Percentiles rank a stretch among this genome's conserved stretches.
phyloP scores from a whole-genome alignment of 2,797 vertebrate species.

The Discoglossus pictus region DNA sequence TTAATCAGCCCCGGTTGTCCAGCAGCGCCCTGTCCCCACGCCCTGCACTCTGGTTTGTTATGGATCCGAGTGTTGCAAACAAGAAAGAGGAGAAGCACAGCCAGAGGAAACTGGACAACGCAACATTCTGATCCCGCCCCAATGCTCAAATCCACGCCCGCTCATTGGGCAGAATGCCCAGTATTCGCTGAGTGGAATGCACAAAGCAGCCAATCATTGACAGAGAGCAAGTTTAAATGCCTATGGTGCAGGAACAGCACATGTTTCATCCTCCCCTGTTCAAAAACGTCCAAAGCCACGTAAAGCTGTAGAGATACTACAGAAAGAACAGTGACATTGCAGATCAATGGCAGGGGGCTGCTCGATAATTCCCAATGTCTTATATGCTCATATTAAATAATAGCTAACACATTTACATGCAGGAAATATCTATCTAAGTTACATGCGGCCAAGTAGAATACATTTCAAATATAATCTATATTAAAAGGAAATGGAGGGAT shows the following conservation, averaged over 20 bases:
- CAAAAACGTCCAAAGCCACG: not conserved
- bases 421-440: no score
- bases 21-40: not conserved
- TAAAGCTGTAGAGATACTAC: no score
- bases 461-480: no score
- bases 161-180: constrained; percentile 13
- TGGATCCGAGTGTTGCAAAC: constrained; percentile 10
- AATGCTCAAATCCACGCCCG: no score
- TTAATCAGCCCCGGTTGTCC: not conserved
- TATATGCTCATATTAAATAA: no score
- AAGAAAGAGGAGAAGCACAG: not conserved
- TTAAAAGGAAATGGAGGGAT: no score
- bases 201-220: constrained; percentile 3
- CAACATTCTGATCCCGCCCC: not conserved
- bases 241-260: not conserved
- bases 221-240: constrained; percentile 30
- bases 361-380: no score
- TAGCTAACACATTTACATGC: no score
- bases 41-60: not conserved
- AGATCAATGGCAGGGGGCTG: no score
- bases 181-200: constrained; percentile 38
- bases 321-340: no score
- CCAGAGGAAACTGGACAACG: not conserved
- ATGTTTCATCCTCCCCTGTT: not conserved
- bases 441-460: no score